Conservation (phyloP, 2,888 invertebrate genomes). For the Plebejus argus region DNA sequence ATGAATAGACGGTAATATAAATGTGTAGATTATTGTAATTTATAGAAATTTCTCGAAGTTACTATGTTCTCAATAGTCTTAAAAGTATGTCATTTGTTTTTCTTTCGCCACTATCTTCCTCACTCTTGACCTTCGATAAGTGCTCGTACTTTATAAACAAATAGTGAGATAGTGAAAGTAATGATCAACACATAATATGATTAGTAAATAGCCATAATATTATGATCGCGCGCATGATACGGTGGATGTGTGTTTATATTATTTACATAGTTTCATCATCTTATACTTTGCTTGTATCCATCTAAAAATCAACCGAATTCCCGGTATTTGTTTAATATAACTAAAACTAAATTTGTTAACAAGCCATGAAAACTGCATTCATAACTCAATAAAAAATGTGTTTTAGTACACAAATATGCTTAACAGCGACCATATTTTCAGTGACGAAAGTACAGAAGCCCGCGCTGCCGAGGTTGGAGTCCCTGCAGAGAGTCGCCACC, state of each 20-base stretch:
- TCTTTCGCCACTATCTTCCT: background rate
- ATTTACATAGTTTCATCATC: background rate
- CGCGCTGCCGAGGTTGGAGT: slow-evolving; percentile 82
- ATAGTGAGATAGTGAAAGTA: slow-evolving; percentile 32
- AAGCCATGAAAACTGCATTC: no score
- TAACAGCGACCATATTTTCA: slow-evolving; percentile 41
- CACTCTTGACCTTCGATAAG: slow-evolving; percentile 22
- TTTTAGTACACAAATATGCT: no score
- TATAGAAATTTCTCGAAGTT: background rate
- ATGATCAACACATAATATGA: slow-evolving; percentile 2
- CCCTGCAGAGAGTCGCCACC: slow-evolving; percentile 87
- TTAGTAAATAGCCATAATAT: background rate
- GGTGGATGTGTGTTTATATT: background rate
- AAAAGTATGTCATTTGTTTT: slow-evolving; percentile 17
- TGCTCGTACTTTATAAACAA: slow-evolving; percentile 25
- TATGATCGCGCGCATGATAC: background rate
- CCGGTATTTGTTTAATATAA: no score
- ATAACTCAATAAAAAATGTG: no score
- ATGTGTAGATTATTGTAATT: background rate
- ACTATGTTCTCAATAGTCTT: background rate
- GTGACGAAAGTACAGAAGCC: slow-evolving; percentile 60
- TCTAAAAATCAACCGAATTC: no score
- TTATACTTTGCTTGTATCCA: background rate
- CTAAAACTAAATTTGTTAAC: no score
- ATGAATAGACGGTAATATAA: no score